Conservation (phyloP, 2,888 invertebrate genomes). For the Chymomyza fuscimana region DNA sequence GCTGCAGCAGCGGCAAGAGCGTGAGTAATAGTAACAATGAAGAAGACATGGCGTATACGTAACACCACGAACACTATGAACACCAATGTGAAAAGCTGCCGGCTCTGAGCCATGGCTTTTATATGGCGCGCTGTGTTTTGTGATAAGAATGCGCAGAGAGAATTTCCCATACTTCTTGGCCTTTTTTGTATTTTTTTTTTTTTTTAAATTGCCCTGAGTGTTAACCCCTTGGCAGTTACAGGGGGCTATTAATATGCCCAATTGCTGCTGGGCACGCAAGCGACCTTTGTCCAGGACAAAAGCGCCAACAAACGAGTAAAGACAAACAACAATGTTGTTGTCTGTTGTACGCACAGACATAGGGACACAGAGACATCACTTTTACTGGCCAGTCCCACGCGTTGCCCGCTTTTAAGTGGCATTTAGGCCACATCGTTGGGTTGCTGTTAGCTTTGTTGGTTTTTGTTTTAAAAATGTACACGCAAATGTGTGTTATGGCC, state of each 20-base stretch:
- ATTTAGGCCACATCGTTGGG: conserved; percentile 27
- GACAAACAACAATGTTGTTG: neutral
- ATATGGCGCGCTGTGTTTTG: conserved; percentile 31
- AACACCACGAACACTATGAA: neutral
- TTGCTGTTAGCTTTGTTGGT: neutral
- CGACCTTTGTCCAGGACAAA: conserved; percentile 3
- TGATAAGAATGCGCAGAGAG: conserved; percentile 33
- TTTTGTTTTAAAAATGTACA: conserved; percentile 44
- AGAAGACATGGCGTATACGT: conserved; percentile 24
- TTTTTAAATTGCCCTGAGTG: conserved; percentile 20
- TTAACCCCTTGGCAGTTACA: conserved; percentile 15
- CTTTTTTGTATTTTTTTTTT: neutral
- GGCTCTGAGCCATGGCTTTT: conserved; percentile 34
- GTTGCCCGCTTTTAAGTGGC: conserved; percentile 36
- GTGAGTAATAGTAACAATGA: conserved; percentile 34
- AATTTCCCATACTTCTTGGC: conserved; percentile 4
- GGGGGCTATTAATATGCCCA: conserved; percentile 3
- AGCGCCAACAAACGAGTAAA: neutral
- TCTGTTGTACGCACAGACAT: neutral
- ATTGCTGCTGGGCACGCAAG: conserved; percentile 10
- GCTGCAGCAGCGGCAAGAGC: conserved; percentile 40
- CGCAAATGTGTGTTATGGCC: conserved; percentile 41
- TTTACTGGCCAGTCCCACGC: neutral
- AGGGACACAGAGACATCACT: neutral
- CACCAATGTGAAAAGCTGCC: conserved; percentile 16